Evolutionary conservation across 1,140 invertebrate species (phyloP), one percentile per base, ranked within the genome.

Genomic region (Aphelinus atriplicis): DNA sequence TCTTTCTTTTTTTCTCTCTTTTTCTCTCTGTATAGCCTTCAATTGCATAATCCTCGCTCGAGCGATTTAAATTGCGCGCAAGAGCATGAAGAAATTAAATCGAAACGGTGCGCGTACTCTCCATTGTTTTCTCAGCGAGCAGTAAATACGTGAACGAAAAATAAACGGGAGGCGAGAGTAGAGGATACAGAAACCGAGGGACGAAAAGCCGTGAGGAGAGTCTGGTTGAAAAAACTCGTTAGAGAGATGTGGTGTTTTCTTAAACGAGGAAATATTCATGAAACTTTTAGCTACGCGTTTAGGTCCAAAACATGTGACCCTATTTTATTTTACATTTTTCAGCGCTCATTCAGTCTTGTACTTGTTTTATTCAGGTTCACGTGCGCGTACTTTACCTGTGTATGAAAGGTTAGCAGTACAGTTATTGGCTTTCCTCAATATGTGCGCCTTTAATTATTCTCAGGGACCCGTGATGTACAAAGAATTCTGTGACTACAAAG

Each of bases 311-410:
- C 10, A 61, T 48, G 43, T 26, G n/a, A 47, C 26, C 55, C 6
- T 66, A 45, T 7, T 63, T 64, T 63, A 43, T 71, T 71, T 71
- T 71, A 7, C 55, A 67, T 60, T 60, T 66, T 57, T 60, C 50
- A 3, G 2, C 43, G 56, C 60, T 42, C n/a, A 42, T 65, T 57
- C 26, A 26, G 26, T 26, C 26, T 26, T 26, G 26, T 26, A 26
- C 26, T 26, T 26, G 26, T 26, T 26, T 26, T 26, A 26, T 26
- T 26, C 9, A 71, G 43, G 57, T 60, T 46, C 1, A 65, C 7
- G 53, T 58, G 60, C 26, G 3, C 47, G 53, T 53, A 43, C 68
- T 45, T 51, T 26, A 46, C 50, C 26, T 57, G 3, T 42, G 42
- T 45, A 50, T 26, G 43, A n/a, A 42, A 1, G 2, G 6, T 9